Base-by-base conservation (phyloP, 2,888 invertebrate genomes). In the Epistrophella euchroma region DNA sequence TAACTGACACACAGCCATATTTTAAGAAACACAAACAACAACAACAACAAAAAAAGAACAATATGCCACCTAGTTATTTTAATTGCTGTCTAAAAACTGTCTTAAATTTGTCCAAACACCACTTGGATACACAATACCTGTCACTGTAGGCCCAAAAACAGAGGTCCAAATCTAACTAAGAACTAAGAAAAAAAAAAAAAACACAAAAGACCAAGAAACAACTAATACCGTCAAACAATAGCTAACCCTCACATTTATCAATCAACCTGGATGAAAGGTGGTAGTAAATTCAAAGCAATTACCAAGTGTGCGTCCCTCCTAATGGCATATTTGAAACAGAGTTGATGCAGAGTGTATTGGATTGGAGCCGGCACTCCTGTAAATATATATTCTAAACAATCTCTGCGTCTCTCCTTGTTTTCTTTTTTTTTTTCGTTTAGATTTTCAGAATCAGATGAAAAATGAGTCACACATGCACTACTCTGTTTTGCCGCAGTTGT, bases 201-300 rank as follows among this genome's bases (percentile, higher is more conserved):
- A 55, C 19, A 28, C 43, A 28, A 56, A 43, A 40, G 7, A 28
- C 37, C 55, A 35, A 72, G 66, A 22, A 66, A 74, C 45, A 50
- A 68, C 62, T 81, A 74, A 81, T 77, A 71, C 77, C 64, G 86
- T 78, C 82, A 73, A 81, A 80, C 81, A 81, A 62, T 71, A 64
- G 77, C 66, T 73, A 68, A 77, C 73, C 73, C 86, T 81, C 82
- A 73, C 86, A 86, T 86, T 82, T 82, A 86, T 86, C 86, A 86
- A 86, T 86, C 86, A 86, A 60, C 60, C 77, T 64, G 82, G 35
- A 50, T 74, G 86, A 82, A 78, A 82, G 81, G 74, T 82, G 86
- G 82, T 86, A 82, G 82, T 86, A 86, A 86, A 82, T 82, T 86
- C 60, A 78, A 74, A 82, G 82, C 86, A 82, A 86, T 86, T 86